Conservation (phyloP, 2,113 vertebrate genomes). For the Python bivittatus region DNA sequence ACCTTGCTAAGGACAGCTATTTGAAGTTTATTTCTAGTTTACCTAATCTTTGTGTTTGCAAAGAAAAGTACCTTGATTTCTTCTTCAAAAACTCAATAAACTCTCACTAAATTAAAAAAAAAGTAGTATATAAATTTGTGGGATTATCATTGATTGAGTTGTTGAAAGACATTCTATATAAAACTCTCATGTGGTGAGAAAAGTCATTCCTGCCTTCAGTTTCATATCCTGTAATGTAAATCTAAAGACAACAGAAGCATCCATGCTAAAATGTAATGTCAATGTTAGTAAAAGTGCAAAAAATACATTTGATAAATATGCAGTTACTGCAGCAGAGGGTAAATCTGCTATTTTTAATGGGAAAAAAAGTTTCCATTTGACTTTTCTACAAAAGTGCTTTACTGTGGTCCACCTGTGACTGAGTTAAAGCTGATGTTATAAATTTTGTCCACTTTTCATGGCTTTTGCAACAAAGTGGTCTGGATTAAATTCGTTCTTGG, state of each 20-base stretch:
- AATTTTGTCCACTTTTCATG: slow-evolving; percentile 1
- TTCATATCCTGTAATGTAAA: background rate
- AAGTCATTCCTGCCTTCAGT: background rate
- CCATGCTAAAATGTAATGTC: background rate
- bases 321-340: background rate
- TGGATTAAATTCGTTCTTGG: slow-evolving; percentile 38
- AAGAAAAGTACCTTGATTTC: accelerated
- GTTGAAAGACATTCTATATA: background rate
- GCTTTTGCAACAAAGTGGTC: slow-evolving; percentile 12
- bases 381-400: background rate
- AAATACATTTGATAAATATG: background rate
- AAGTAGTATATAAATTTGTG: background rate
- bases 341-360: background rate
- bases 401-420: slow-evolving; percentile 16
- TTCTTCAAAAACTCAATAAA: background rate
- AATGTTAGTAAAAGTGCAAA: background rate
- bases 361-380: background rate
- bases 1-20: background rate
- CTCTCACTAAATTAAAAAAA: accelerated
- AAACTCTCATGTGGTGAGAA: background rate
- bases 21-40: background rate
- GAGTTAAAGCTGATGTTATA: slow-evolving; percentile 24
- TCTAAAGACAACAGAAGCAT: background rate
- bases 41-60: accelerated
- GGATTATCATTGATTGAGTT: background rate